Base-by-base conservation (phyloP, 2,888 invertebrate genomes). In the Lymantria dispar region DNA sequence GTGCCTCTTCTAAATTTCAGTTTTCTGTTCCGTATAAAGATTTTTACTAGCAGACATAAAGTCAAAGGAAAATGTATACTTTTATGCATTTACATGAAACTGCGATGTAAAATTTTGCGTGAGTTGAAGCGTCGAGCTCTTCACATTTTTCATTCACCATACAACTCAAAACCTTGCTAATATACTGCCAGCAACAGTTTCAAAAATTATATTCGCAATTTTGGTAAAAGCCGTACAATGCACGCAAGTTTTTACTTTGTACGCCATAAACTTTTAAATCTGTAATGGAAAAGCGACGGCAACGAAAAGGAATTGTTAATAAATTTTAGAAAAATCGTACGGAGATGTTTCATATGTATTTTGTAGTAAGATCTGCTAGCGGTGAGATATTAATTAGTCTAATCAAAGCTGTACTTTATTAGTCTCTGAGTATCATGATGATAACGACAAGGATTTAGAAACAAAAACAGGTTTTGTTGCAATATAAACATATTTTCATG, bases 71-170 rank as follows among this genome's bases (percentile, higher is more conserved):
- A 45, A 42, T 38, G 41, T 39, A 37, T 59, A 49, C 60, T 60
- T 59, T 58, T 56, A 47, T 53, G 47, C 50, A 54, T 64, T 64
- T 64, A 48, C 54, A 47, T 43, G 50, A 55, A 52, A 56, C 50
- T 61, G 42, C 22, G 50, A 46, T 52, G 58, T 56, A 67, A 64
- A 67, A 54, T 54, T 48, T 50, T 45, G 54, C 52, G 47, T 56
- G 48, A 56, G 54, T 54, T 31, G 53, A 37, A 12, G 45, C n/a
- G 37, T 45, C 50, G 58, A 52, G 60, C 29, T 36, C 48, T 61
- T 68, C 45, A 52, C 62, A 58, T 56, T 64, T 67, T 64, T 64
- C 58, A 49, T 55, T 52, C 49, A 48, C 38, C 44, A 47, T 47
- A 47, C 50, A 56, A 48, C 54, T 50, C 42, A 39, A 57, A 60